Evolutionary conservation across 1,140 invertebrate species (phyloP).

Genomic region (Portunus trituberculatus): DNA sequence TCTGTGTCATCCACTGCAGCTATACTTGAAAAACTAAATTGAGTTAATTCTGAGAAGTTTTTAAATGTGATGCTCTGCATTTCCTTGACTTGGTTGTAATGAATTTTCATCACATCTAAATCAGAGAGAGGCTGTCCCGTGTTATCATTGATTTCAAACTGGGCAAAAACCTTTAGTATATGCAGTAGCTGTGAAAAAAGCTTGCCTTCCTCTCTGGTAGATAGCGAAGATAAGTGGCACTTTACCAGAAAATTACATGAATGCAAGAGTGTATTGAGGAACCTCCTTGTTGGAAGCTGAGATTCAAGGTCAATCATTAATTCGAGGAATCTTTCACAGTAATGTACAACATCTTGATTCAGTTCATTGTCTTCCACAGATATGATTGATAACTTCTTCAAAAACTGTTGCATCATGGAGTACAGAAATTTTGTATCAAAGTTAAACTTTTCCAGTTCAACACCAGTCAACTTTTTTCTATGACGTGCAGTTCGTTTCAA

Average conservation of each 20-base stretch:
- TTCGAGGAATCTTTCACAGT: constrained; percentile 94
- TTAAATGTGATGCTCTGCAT: constrained; percentile 95
- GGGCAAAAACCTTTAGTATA: constrained; percentile 97
- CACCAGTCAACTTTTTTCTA: constrained; percentile 86
- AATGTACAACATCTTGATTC: constrained; percentile 73
- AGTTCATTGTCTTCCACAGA: constrained; percentile 82
- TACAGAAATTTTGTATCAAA: constrained; percentile 95
- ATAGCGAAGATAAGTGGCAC: constrained; percentile 90
- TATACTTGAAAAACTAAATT: constrained; percentile 96
- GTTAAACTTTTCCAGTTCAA: constrained; percentile 86
- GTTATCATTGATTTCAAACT: constrained; percentile 99
- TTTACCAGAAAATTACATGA: constrained; percentile 96
- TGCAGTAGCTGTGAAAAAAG: constrained; percentile 95
- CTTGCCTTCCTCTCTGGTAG: constrained; percentile 90
- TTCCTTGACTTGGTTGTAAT: constrained; percentile 94
- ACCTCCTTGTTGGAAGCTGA: constrained; percentile 95
- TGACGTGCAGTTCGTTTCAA: constrained; percentile 94
- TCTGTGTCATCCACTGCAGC: constrained; percentile 95
- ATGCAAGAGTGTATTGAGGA: constrained; percentile 98
- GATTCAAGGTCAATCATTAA: constrained; percentile 98
- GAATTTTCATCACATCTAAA: constrained; percentile 94
- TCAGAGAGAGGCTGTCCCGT: constrained; percentile 96
- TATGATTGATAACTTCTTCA: constrained; percentile 90
- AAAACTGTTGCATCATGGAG: constrained; percentile 94
- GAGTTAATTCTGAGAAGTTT: constrained; percentile 92